A percentile compares a stretch with the other conserved stretches of the same genome.
These are phyloP conservation scores for Pampusana beccarii DNA, from an alignment of 2,113 vertebrate genomes.

Conservation along the genomic window DNA sequence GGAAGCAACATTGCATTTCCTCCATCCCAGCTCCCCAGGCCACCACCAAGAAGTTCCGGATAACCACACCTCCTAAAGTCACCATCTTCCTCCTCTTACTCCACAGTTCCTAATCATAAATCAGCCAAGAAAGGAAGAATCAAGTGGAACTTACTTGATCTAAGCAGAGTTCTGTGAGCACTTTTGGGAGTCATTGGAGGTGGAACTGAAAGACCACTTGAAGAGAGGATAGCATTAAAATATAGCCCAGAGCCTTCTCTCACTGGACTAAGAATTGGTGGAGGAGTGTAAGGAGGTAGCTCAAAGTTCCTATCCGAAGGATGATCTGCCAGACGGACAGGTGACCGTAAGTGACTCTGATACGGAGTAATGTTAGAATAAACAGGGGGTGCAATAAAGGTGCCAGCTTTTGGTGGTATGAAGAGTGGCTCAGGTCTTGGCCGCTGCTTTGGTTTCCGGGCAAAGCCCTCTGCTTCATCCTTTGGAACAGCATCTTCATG, in stretches of 20 bases:
- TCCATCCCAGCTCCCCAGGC: background rate
- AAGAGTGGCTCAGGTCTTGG: conserved; percentile 94
- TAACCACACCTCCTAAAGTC: background rate
- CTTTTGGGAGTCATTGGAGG: conserved; percentile 93
- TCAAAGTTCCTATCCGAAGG: conserved; percentile 82
- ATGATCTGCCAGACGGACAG: conserved; percentile 89
- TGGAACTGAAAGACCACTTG: conserved; percentile 79
- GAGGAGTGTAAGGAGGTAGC: conserved; percentile 95
- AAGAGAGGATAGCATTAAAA: conserved; percentile 94
- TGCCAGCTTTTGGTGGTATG: conserved; percentile 93
- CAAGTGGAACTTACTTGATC: conserved; percentile 87
- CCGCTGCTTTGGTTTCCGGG: conserved; percentile 89
- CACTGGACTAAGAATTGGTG: conserved; percentile 96
- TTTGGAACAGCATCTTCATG: conserved; percentile 73
- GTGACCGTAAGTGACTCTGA: conserved; percentile 97
- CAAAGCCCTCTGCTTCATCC: conserved; percentile 81
- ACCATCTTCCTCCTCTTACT: background rate
- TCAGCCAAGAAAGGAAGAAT: background rate
- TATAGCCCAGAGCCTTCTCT: conserved; percentile 96
- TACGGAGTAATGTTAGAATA: conserved; percentile 95
- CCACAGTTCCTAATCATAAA: background rate
- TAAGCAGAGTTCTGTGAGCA: conserved; percentile 89
- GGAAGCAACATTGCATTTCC: background rate
- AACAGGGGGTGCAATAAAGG: conserved; percentile 89
- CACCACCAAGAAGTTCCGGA: background rate